Evolutionary conservation across 2,797 vertebrate genomes (phyloP).

Genomic region (Tinamus major): DNA sequence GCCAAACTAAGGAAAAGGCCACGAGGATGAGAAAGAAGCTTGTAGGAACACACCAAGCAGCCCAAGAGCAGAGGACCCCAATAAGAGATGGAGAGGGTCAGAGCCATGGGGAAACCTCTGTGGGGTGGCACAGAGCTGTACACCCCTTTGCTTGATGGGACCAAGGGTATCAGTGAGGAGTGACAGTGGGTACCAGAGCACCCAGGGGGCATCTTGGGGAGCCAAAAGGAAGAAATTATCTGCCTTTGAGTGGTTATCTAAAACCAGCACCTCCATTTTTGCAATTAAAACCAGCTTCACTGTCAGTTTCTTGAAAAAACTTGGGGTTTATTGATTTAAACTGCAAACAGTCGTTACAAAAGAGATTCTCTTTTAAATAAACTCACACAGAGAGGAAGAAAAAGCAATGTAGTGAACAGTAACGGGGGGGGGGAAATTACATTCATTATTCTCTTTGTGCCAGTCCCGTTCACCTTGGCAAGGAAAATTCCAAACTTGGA

Average conservation of each 20-base stretch:
- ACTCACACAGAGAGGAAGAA: constrained; percentile 91
- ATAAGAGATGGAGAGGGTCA: background rate
- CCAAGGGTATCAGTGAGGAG: background rate
- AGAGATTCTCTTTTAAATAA: constrained; percentile 90
- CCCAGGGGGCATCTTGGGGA: background rate
- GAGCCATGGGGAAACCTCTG: background rate
- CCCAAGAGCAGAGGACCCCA: accelerated
- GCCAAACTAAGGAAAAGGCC: background rate
- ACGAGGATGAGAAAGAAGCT: background rate
- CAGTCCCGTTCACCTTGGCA: constrained; percentile 87
- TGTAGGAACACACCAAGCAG: background rate
- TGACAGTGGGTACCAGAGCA: accelerated
- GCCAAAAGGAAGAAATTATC: background rate
- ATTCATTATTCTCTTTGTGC: constrained; percentile 98
- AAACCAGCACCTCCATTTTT: background rate
- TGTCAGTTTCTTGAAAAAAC: constrained; percentile 83
- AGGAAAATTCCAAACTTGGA: constrained; percentile 87
- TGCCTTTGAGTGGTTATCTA: background rate
- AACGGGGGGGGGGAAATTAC: constrained; percentile 87
- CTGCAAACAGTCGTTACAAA: constrained; percentile 99
- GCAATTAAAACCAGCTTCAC: constrained; percentile 74
- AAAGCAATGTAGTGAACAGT: constrained; percentile 92
- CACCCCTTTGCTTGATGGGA: accelerated
- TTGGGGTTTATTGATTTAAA: constrained; percentile 99
- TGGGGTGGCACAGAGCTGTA: background rate